phyloP scores from a whole-genome alignment of 2,113 vertebrate genomes.

The Paedocypris sp. region DNA sequence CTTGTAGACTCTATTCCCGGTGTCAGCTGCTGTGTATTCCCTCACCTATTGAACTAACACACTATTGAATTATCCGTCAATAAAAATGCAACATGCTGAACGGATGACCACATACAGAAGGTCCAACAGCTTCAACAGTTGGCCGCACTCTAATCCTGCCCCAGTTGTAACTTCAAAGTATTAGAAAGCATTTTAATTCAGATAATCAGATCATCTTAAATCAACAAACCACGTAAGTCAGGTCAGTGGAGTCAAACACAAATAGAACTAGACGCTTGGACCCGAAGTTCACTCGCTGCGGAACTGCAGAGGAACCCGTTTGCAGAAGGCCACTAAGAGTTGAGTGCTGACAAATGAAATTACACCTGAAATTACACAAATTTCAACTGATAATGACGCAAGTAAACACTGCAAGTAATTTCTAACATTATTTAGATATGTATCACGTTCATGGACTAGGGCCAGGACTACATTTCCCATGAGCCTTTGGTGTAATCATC shows the following conservation, averaged over 20 bases:
- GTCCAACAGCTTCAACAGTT: conserved; percentile 9
- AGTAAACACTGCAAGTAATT: too few species aligned
- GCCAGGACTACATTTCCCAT: too few species aligned
- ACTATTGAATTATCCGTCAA: neutral
- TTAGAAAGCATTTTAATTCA: conserved; percentile 32
- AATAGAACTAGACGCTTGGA: conserved; percentile 34
- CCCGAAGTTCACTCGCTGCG: neutral
- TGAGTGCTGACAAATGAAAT: too few species aligned
- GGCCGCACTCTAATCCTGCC: conserved; percentile 10
- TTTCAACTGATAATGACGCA: too few species aligned
- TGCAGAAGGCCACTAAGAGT: too few species aligned
- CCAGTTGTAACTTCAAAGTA: conserved; percentile 10
- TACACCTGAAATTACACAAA: too few species aligned
- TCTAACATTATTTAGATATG: too few species aligned
- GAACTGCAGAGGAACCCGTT: neutral
- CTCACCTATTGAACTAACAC: conserved; percentile 3
- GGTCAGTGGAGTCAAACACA: conserved; percentile 24
- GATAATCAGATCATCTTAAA: conserved; percentile 39
- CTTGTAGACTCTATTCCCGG: neutral
- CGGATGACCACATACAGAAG: conserved; percentile 25
- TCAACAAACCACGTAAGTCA: conserved; percentile 31
- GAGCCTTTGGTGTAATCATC: too few species aligned
- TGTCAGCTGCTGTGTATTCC: conserved; percentile 4
- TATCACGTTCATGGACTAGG: too few species aligned
- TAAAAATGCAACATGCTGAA: neutral